Base-by-base conservation (phyloP, 2,888 invertebrate species). In the Sympetrum striolatum region DNA sequence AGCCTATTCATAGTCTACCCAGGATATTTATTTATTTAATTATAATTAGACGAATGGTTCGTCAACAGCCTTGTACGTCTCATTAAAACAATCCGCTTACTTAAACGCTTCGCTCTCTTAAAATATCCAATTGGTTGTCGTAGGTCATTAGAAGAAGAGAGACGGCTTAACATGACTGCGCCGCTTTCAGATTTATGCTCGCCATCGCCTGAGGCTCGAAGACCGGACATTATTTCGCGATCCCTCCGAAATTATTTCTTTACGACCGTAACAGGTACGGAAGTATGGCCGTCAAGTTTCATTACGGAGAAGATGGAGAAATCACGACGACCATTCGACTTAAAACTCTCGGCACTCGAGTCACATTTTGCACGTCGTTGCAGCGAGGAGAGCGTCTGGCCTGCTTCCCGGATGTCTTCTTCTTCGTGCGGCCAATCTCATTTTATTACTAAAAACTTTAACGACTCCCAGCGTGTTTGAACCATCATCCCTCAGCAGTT, bases 381-480 rank as follows among this genome's bases (percentile, higher is more conserved):
- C 86, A 39, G n/a, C n/a, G 37, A 60, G 64, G 60, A 86, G 58
- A 37, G 86, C 86, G 60, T 86, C 86, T 86, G 86, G 86, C 58
- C 64, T n/a, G 37, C 64, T 37, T 86, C 86, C 86, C 22, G 35
- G 22, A 37, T 31, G 8, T 73, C 73, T 22, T 64, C 64, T 64
- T 22, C 22, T n/a, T n/a, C n/a, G 0, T n/a, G n/a, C 5, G 25
- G 64, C 22, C 22, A 64, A 73, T 22, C 31, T 31, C 31, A 73
- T 73, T 73, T 73, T 73, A 73, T 73, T 31, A 25, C 73, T 73
- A 14, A 73, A 73, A 73, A 73, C 73, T 73, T 73, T 73, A 73
- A 73, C 14, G 25, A 14, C 73, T 12, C 31, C 31, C 73, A 31
- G 31, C 31, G 73, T 73, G 73, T 73, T 73, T 73, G 73, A 73